These are phyloP conservation scores for Temnothorax ravouxi DNA, from an alignment of 2,888 invertebrate genomes.

Conservation along the genomic window DNA sequence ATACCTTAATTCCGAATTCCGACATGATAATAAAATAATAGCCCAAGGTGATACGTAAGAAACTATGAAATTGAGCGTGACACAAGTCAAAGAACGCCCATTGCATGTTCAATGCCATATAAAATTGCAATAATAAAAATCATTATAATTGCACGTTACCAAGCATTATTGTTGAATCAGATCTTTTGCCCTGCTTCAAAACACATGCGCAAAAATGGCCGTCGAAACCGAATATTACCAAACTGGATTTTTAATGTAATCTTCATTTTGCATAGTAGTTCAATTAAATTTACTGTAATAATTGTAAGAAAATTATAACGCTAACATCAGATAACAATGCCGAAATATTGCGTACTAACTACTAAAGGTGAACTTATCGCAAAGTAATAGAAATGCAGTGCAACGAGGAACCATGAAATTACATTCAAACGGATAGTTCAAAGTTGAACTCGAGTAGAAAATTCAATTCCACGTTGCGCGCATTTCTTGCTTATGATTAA, in stretches of 20 bases:
- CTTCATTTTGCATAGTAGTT: not conserved
- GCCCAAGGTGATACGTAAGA: constrained; percentile 34
- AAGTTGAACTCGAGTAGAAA: not conserved
- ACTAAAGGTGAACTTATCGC: not conserved
- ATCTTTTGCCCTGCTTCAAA: not conserved
- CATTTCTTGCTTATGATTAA: constrained; percentile 1
- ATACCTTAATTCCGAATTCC: constrained; percentile 31
- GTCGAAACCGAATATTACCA: not conserved
- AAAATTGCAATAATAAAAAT: constrained; percentile 42
- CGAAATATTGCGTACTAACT: not conserved
- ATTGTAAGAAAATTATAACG: not conserved
- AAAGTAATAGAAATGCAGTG: not conserved
- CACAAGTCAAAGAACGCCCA: constrained; percentile 23
- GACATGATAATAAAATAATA: constrained; percentile 34
- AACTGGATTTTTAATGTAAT: not conserved
- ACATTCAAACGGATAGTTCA: not conserved
- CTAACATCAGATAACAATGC: not conserved
- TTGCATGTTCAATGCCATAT: constrained; percentile 23
- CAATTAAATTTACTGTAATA: not conserved
- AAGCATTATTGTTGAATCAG: not conserved
- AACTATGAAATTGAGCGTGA: constrained; percentile 52
- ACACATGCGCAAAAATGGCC: not conserved
- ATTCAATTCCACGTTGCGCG: not conserved
- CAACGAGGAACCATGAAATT: constrained; percentile 14
- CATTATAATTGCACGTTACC: not conserved